Percentiles rank a stretch among this genome's conserved stretches.
Conservation (phyloP, 2,797 vertebrate species). For the Catostomus latipinnis region DNA sequence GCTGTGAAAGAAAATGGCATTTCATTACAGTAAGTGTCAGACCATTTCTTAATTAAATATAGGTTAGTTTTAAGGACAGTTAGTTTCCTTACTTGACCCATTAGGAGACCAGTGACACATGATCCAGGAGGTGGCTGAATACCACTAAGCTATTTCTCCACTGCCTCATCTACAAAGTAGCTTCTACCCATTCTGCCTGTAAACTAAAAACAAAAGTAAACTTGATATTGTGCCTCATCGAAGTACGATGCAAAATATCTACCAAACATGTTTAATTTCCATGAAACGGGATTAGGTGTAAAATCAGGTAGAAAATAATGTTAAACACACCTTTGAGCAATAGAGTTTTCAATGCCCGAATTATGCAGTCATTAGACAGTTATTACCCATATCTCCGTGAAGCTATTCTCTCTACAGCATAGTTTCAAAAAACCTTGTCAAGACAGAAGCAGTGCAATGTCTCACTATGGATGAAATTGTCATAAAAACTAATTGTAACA, state of each 20-base stretch:
- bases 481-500: too few relatives aligned
- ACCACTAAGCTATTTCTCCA: constrained; percentile 85
- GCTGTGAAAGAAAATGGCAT: constrained; percentile 72
- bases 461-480: too few relatives aligned
- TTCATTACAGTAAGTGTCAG: not conserved
- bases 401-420: not conserved
- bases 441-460: too few relatives aligned
- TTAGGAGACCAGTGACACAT: constrained; percentile 85
- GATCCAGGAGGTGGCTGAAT: constrained; percentile 72
- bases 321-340: not conserved
- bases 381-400: too few relatives aligned
- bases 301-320: not conserved
- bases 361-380: not conserved
- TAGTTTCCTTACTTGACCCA: constrained; percentile 85
- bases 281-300: too few relatives aligned
- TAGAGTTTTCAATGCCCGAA: not conserved
- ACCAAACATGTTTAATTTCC: too few relatives aligned
- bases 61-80: constrained; percentile 4
- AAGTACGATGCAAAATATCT: too few relatives aligned
- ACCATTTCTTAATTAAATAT: not conserved
- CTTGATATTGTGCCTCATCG: not conserved
- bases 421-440: too few relatives aligned
- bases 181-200: constrained; percentile 85
- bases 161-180: constrained; percentile 88
- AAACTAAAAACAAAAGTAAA: not conserved